Evolutionary conservation across 2,888 invertebrate species (phyloP), one percentile per base, ranked within the genome.

Genomic region (Hirtodrosophila histrioides): DNA sequence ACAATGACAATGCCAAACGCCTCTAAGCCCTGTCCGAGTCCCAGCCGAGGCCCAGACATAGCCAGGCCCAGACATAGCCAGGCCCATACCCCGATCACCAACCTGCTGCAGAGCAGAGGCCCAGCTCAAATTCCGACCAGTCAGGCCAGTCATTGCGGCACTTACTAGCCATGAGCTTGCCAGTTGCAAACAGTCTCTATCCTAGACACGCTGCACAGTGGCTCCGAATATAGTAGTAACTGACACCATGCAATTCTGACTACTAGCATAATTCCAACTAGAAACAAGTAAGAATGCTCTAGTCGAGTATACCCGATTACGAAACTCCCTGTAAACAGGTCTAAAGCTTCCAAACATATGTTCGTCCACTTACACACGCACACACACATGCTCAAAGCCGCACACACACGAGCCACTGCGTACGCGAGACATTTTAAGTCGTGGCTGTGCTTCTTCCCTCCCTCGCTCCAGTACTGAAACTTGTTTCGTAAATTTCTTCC

Each of bases 121-220:
- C 44, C 46, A 50, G 36, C 50, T 45, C 36, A 49, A 76, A 86
- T 72, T 75, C 57, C 84, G 39, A 69, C 77, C 51, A 85, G 85
- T 82, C 78, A 65, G 85, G 43, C 82, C 69, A 86, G 75, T 81
- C 86, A 86, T 73, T 73, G 81, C 55, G 60, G 84, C 81, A 86
- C 66, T 81, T 73, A 75, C 63, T 50, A 23, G 68, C 65, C 75
- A 56, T 76, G 66, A 81, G 82, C 75, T 68, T 48, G 65, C 78
- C 60, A 48, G 39, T 73, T 61, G 63, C 64, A 53, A 50, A 31
- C 53, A 48, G 36, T 24, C 33, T 1, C n/a, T 49, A 50, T 29
- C 44, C 23, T 1, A 29, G 9, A 33, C 11, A 27, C 35, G 29
- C 10, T 24, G 46, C 41, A 66, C 67, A 45, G 29, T 66, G 67